These are phyloP conservation scores for Netelia fuscicornis DNA, from an alignment of 2,888 invertebrate species.

Conservation along the genomic window DNA sequence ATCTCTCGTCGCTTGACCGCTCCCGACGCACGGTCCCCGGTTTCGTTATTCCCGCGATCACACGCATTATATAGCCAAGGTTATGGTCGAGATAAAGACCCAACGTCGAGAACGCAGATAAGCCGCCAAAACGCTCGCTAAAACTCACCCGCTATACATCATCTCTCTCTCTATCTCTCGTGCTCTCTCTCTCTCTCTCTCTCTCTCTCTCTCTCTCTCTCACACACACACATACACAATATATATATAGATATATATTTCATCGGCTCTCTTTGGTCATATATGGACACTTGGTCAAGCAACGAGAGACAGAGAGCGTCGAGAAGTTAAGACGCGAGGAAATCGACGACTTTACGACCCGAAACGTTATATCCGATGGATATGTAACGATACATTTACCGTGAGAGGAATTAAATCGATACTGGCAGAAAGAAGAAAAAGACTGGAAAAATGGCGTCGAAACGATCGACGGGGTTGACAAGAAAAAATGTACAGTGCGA, in stretches of 20 bases:
- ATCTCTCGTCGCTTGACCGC: conserved; percentile 42
- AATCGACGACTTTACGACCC: neutral
- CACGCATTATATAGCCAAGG: conserved; percentile 75
- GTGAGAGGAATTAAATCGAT: neutral
- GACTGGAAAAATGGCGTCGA: conserved; percentile 8
- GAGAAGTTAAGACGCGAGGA: conserved; percentile 31
- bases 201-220: neutral
- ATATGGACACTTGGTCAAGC: conserved; percentile 47
- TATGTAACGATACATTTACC: neutral
- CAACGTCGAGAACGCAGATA: conserved; percentile 75
- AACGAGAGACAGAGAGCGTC: conserved; percentile 27
- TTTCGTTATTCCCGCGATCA: conserved; percentile 44
- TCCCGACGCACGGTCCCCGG: conserved; percentile 9
- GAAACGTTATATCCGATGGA: neutral
- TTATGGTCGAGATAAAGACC: conserved; percentile 82
- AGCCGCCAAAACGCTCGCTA: conserved; percentile 67
- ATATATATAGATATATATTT: conserved; percentile 7
- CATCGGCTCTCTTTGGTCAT: conserved; percentile 30
- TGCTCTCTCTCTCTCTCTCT: no score
- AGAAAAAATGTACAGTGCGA: conserved; percentile 47
- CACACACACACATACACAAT: neutral
- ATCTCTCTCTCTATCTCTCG: neutral
- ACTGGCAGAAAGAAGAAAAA: neutral
- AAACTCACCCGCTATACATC: conserved; percentile 1
- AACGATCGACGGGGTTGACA: neutral